Conservation (phyloP, 2,113 vertebrate genomes). For the Sialia sialis region DNA sequence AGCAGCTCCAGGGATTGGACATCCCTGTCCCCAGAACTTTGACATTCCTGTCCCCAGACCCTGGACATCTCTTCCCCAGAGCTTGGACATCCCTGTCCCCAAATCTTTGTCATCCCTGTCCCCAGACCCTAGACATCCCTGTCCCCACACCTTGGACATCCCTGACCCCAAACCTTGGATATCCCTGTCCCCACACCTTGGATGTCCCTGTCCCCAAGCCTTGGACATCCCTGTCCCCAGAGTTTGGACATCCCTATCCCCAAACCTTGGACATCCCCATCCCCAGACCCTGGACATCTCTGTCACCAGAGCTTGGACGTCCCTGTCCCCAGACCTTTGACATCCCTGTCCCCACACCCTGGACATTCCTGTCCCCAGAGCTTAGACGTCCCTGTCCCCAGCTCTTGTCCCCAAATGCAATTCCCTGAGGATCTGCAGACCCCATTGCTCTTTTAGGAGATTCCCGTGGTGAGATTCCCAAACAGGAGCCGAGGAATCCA, state of each 20-base stretch:
- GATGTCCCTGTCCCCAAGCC: no score
- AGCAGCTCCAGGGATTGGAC: background rate
- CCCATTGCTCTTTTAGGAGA: background rate
- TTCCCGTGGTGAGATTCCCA: background rate
- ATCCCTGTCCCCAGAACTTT: background rate
- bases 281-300: no score
- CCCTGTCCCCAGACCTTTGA: background rate
- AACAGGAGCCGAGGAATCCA: accelerated
- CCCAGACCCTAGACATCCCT: background rate
- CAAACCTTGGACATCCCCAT: no score
- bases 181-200: background rate
- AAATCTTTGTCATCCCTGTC: no score
- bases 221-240: no score
- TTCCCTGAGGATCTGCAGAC: background rate
- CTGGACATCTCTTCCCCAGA: no score
- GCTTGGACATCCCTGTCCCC: background rate
- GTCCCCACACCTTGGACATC: background rate
- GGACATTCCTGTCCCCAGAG: no score
- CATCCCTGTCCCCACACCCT: no score
- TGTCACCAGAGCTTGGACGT: background rate
- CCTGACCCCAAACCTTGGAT: no score
- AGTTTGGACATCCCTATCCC: background rate
- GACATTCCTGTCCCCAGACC: no score
- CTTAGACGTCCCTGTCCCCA: background rate
- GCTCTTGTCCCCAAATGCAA: background rate